phyloP scores from a whole-genome alignment of 2,888 invertebrate genomes.

The Digitonthophagus gazella region DNA sequence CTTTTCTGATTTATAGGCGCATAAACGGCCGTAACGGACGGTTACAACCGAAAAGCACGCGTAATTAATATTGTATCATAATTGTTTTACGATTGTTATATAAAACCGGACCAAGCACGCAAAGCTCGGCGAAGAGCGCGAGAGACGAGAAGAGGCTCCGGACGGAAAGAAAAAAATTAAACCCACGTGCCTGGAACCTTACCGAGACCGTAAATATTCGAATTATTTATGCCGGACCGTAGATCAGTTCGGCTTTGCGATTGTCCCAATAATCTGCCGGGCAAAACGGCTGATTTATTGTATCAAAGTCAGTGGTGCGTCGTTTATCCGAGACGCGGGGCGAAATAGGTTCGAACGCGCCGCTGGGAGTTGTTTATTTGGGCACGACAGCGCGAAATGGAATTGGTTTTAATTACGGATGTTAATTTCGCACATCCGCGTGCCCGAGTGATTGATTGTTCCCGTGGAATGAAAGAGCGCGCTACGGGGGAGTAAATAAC shows the following conservation, averaged over 20 bases:
- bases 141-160: not conserved
- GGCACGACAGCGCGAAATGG: slow-evolving; percentile 11
- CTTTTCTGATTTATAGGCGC: slow-evolving; percentile 25
- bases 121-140: not conserved
- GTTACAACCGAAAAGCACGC: slow-evolving; percentile 11
- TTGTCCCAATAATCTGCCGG: slow-evolving; percentile 34
- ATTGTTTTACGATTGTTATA: slow-evolving; percentile 22
- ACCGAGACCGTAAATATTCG: slow-evolving; percentile 20
- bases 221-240: slow-evolving; percentile 31
- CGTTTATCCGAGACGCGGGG: slow-evolving; percentile 1
- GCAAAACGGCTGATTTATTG: slow-evolving; percentile 34
- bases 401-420: slow-evolving; percentile 19
- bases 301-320: slow-evolving; percentile 27
- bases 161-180: slow-evolving; percentile 1
- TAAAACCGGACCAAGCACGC: slow-evolving; percentile 12
- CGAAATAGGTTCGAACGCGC: not conserved
- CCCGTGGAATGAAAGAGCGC: slow-evolving; percentile 3
- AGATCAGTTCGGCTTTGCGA: slow-evolving; percentile 30
- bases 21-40: slow-evolving; percentile 23
- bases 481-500: slow-evolving; percentile 1
- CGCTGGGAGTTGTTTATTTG: slow-evolving; percentile 19
- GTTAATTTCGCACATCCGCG: slow-evolving; percentile 12
- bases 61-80: slow-evolving; percentile 21
- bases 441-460: slow-evolving; percentile 11
- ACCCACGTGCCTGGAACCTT: slow-evolving; percentile 4